Base-by-base conservation (phyloP, 1,140 invertebrate species). In the Pseudomyrmex gracilis region DNA sequence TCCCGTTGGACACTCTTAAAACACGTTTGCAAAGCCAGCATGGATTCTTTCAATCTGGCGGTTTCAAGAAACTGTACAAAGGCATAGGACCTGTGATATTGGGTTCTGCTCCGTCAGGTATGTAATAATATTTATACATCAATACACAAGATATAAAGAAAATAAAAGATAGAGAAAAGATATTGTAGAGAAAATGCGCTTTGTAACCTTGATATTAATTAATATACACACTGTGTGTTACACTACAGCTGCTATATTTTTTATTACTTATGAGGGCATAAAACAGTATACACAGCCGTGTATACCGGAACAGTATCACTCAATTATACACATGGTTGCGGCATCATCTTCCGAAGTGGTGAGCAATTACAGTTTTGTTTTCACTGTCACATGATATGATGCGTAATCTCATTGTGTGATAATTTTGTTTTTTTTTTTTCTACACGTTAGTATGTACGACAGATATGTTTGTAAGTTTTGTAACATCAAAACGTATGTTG, bases 1-100 rank as follows among this genome's bases (percentile, higher is more conserved):
- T 97, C 93, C 99, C 99, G 5, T 93, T 99, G 78, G 99, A 99
- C 93, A 99, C 99, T 0, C 94, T 99, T 5, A 99, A 99, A 95
- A 99, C 99, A 9, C 95, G 99, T 24, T 93, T 99, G 13, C 99
- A 99, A 93, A 98, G 98, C 90, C 95, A 97, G 85, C 94, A 96
- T 90, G 99, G 99, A 34, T 99, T 99, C 93, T 94, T 95, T 87
- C 96, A 96, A 85, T 95, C 98, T 76, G 99, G 99, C 12, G 99
- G 98, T 2, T 99, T 99, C 89, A 95, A 94, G 64, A 96, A 97
- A 61, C 96, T 99, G 63, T 99, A 99, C 93, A 96, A 96, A 91
- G 99, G 99, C 15, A 91, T 99, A 8, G 96, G 96, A 0, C 97
- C 98, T 1, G 97, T 97, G 20, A 95, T 97, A 17, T 92, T 98